phyloP scores from a whole-genome alignment of 2,888 invertebrate species.

The Brenthis ino region DNA sequence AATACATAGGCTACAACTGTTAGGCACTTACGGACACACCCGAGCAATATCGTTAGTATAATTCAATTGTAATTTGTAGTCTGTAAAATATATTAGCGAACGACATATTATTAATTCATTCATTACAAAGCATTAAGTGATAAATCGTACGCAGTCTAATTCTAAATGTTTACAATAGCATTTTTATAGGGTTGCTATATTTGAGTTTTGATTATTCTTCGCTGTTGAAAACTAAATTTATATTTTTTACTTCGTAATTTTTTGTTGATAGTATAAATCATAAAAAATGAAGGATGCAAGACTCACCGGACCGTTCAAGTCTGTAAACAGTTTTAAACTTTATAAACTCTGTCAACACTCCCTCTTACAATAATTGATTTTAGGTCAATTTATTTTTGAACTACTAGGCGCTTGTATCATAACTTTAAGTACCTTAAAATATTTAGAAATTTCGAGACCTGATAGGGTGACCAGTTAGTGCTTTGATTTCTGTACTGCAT shows the following conservation, averaged over 20 bases:
- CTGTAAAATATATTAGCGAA: too few relatives aligned
- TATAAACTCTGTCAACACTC: conserved; percentile 6
- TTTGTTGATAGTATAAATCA: conserved; percentile 6
- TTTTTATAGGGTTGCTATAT: conserved; percentile 4
- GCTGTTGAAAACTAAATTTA: background rate
- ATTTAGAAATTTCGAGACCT: too few relatives aligned
- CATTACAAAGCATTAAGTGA: background rate
- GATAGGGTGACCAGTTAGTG: too few relatives aligned
- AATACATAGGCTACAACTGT: too few relatives aligned
- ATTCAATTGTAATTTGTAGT: too few relatives aligned
- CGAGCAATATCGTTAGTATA: too few relatives aligned
- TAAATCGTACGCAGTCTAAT: background rate
- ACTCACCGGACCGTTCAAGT: conserved; percentile 13
- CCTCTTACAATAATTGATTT: conserved; percentile 2
- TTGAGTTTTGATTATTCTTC: background rate
- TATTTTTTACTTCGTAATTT: conserved; percentile 4
- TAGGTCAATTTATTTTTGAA: conserved; percentile 11
- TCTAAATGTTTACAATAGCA: background rate
- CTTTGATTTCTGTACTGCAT: too few relatives aligned
- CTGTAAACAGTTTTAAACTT: conserved; percentile 20
- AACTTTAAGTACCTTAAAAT: too few relatives aligned
- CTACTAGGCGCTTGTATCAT: background rate
- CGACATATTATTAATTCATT: too few relatives aligned
- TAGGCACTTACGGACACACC: too few relatives aligned
- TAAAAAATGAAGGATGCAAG: background rate